Evolutionary conservation across 2,888 invertebrate species (phyloP).

Genomic region (Orchesellides sinensis): DNA sequence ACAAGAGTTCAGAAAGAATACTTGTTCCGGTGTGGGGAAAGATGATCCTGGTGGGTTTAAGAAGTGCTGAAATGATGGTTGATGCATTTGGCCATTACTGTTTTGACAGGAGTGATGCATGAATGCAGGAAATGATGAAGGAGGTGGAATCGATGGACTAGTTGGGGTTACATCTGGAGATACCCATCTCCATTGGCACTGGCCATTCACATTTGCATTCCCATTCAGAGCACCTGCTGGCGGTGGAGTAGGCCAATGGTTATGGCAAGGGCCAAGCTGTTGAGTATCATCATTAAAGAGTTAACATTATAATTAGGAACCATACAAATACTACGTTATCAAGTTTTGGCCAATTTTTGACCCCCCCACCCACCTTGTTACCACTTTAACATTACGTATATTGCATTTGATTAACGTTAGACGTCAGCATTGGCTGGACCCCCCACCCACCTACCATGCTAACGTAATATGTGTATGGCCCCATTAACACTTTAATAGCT

Average conservation of each 20-base stretch:
- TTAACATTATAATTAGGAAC: not conserved
- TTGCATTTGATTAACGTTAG: too few species aligned
- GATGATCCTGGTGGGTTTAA: conserved; percentile 48
- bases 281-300: not conserved
- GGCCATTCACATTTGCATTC: conserved; percentile 59
- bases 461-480: too few species aligned
- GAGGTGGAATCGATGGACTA: conserved; percentile 50
- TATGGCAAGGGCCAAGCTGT: conserved; percentile 61
- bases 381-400: too few species aligned
- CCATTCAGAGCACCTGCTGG: conserved; percentile 55
- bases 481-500: too few species aligned
- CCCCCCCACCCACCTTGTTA: too few species aligned
- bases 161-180: conserved; percentile 55
- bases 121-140: conserved; percentile 54
- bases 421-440: too few species aligned
- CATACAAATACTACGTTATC: not conserved
- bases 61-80: conserved; percentile 61
- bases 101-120: conserved; percentile 63
- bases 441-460: too few species aligned
- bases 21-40: conserved; percentile 58
- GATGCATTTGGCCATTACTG: conserved; percentile 63
- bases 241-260: conserved; percentile 59
- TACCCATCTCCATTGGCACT: conserved; percentile 68
- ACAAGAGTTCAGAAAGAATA: conserved; percentile 62
- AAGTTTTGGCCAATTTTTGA: too few species aligned